These are phyloP conservation scores for Caenorhabditis japonica DNA, from an alignment of 2,888 invertebrate genomes.

Conservation along the genomic window DNA sequence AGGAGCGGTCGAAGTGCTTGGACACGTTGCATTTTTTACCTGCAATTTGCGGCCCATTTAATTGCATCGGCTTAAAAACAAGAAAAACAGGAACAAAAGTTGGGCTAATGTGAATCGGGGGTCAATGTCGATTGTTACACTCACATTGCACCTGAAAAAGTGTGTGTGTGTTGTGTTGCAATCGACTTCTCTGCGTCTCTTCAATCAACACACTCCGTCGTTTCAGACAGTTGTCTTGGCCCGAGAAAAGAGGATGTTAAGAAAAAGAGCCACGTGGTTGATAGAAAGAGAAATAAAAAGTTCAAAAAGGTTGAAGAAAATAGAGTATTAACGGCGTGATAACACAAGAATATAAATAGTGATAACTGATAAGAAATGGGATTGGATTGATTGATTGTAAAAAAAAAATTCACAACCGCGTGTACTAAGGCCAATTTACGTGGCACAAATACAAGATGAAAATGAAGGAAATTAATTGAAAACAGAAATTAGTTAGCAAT, in stretches of 20 bases:
- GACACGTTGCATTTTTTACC: constrained; percentile 66
- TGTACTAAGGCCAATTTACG: no score
- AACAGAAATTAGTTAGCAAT: no score
- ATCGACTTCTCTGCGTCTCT: no score
- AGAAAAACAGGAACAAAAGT: constrained; percentile 34
- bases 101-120: constrained; percentile 50
- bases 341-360: no score
- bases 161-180: not conserved
- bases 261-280: not conserved
- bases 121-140: constrained; percentile 10
- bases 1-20: constrained; percentile 64
- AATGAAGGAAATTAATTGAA: no score
- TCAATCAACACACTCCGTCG: no score
- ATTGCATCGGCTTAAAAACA: constrained; percentile 1
- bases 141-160: not conserved
- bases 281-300: constrained; percentile 27
- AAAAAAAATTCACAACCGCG: no score
- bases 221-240: constrained; percentile 5
- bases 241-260: constrained; percentile 8
- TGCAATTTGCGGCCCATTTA: no score
- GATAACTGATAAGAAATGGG: no score
- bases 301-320: constrained; percentile 65
- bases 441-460: no score
- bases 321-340: no score
- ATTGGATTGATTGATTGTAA: no score